Evolutionary conservation across 2,888 invertebrate genomes (phyloP), one percentile per base, ranked within the genome.

Genomic region (Tachina lurida): DNA sequence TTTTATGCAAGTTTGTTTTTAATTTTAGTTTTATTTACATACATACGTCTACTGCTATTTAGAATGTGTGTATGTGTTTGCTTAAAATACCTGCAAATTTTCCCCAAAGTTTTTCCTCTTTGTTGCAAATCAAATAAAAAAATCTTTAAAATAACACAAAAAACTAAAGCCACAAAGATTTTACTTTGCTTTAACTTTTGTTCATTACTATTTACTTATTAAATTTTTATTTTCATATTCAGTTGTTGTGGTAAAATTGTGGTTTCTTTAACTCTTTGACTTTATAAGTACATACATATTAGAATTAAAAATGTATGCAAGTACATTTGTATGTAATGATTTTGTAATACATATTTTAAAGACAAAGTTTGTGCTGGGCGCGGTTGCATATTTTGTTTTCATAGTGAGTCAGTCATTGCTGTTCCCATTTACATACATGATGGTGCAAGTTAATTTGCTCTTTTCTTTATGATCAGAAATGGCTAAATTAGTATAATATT

Each of bases 21-120:
- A 8, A 10, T 19, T 68, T 65, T 52, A 12, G 58, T 70, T 84
- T 88, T 79, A 80, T 87, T 88, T 84, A 31, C 31, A 31, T 31
- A 31, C 7, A 1, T 31, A 77, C 41, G 67, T 47, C 10, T 68
- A n/a, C 65, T 78, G 84, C n/a, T 9, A 62, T 87, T 88, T 87
- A 87, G 87, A 71, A 68, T 81, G 77, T 56, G 10, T 68, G 4
- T 41, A 17, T 17, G 3, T 17, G 10, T 10, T 31, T 17, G 10
- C 4, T 31, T 4, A 31, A 31, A 22, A 7, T 15, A 22, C 10
- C n/a, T 22, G 15, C 39, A 4, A 31, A 15, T 47, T n/a, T 56
- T 12, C 31, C 7, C n/a, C 1, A 49, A 49, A n/a, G 15, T n/a
- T 49, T 49, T 49, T 31, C 3, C 47, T 47, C 8, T 47, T 13